Conservation (phyloP, 1,140 invertebrate genomes). For the Camponotus floridanus region DNA sequence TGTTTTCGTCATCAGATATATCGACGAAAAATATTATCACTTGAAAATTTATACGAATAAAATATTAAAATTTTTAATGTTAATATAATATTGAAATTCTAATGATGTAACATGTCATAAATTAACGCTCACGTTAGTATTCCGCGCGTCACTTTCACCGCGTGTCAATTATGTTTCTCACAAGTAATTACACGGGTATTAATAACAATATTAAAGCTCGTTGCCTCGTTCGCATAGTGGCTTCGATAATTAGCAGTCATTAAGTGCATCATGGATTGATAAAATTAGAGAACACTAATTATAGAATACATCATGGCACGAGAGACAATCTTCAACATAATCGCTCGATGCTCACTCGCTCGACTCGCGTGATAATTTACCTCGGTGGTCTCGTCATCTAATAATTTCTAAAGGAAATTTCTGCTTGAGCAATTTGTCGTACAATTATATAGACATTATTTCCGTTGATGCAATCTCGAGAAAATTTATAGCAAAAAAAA, state of each 20-base stretch:
- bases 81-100: slow-evolving; percentile 26
- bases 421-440: slow-evolving; percentile 2
- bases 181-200: slow-evolving; percentile 40
- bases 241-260: slow-evolving; percentile 36
- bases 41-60: not conserved
- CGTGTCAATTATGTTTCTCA: slow-evolving; percentile 39
- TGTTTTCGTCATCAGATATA: not conserved
- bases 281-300: slow-evolving; percentile 33
- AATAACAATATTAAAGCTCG: slow-evolving; percentile 28
- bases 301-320: not conserved
- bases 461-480: not conserved
- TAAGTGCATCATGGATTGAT: not conserved
- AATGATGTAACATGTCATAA: slow-evolving; percentile 20
- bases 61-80: not conserved
- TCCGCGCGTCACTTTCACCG: slow-evolving; percentile 38
- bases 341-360: not conserved
- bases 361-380: not conserved
- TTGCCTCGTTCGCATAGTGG: not conserved
- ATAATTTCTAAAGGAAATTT: slow-evolving; percentile 6
- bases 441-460: not conserved
- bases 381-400: not conserved
- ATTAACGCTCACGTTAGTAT: slow-evolving; percentile 43
- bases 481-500: not conserved
- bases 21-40: not conserved
- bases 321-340: slow-evolving; percentile 28